Evolutionary conservation across 2,113 vertebrate genomes (phyloP).

Genomic region (Tauraco erythrolophus): DNA sequence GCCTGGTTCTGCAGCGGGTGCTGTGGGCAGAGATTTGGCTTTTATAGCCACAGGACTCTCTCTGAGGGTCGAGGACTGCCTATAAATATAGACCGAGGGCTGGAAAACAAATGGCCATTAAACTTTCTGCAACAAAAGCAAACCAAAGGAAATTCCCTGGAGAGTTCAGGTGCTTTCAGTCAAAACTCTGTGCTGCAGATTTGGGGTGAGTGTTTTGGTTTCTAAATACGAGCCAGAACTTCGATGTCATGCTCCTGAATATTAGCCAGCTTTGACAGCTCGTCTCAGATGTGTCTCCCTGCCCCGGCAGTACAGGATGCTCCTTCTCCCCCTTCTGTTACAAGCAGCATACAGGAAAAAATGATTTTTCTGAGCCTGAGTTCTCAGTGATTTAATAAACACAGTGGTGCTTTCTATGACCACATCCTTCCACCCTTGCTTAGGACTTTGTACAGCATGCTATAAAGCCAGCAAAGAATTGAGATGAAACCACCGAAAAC

Average conservation of each 20-base stretch:
- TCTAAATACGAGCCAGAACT: neutral
- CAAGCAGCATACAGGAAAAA: neutral
- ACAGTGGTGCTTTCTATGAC: neutral
- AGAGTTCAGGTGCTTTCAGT: neutral
- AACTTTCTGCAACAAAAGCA: neutral
- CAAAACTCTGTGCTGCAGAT: neutral
- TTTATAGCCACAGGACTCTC: neutral
- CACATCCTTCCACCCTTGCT: neutral
- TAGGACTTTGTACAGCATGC: neutral
- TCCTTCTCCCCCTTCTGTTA: neutral
- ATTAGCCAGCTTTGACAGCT: neutral
- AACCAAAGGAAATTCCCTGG: neutral
- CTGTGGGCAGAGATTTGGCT: neutral
- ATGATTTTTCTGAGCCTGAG: neutral
- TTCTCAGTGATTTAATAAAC: neutral
- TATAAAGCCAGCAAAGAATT: neutral
- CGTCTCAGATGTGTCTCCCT: neutral
- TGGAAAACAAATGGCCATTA: neutral
- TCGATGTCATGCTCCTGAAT: neutral
- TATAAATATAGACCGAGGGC: neutral
- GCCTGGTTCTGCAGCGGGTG: neutral
- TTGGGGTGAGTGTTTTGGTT: neutral
- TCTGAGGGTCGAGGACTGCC: fast-evolving
- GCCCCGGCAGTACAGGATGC: neutral
- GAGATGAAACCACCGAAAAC: neutral